Evolutionary conservation across 2,113 vertebrate species (phyloP).

Genomic region (Glaucidium brasilianum): DNA sequence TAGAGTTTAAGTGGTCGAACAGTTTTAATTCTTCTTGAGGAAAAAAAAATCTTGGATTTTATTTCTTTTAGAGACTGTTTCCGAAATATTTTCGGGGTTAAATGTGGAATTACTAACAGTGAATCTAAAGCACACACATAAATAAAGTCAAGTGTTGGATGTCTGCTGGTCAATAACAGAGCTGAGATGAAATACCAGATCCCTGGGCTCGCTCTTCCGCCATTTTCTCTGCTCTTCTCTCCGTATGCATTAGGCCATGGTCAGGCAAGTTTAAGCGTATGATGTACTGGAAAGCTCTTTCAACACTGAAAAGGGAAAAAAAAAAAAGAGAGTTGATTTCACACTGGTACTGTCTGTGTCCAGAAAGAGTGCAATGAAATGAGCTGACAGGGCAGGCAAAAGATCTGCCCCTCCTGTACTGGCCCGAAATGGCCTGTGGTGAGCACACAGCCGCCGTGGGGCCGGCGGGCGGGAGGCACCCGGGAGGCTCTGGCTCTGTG

Average conservation of each 20-base stretch:
- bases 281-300: not conserved
- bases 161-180: not conserved
- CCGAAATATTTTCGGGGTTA: not conserved
- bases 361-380: not conserved
- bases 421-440: rapidly evolving
- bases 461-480: not conserved
- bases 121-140: not conserved
- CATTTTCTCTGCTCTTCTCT: not conserved
- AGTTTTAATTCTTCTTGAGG: not conserved
- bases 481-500: too few relatives aligned
- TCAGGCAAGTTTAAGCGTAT: not conserved
- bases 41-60: not conserved
- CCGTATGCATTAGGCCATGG: not conserved
- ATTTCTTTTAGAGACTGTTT: not conserved
- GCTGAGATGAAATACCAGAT: not conserved
- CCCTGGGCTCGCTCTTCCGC: not conserved
- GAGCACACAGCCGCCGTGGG: not conserved
- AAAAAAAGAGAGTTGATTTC: not conserved
- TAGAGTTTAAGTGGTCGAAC: not conserved
- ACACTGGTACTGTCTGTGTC: not conserved
- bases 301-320: not conserved
- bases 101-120: not conserved
- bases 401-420: rapidly evolving
- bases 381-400: not conserved
- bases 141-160: too few relatives aligned